Conservation (phyloP, 1,140 invertebrate genomes). For the Ceratitis capitata region DNA sequence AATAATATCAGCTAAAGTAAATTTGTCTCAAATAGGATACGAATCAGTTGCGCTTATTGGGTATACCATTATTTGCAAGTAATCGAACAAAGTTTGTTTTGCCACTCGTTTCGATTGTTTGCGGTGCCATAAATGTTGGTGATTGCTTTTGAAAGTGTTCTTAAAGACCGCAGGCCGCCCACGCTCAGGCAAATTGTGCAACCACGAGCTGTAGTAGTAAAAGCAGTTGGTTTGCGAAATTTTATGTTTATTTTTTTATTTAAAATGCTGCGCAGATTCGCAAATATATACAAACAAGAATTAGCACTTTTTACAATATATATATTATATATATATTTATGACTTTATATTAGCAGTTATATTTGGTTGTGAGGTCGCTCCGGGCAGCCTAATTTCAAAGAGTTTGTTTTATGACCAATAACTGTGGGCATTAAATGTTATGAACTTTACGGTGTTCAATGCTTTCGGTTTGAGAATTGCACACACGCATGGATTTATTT, state of each 20-base stretch:
- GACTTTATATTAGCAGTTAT: neutral
- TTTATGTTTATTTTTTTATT: neutral
- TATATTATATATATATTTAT: neutral
- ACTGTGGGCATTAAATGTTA: neutral
- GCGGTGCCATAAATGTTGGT: neutral
- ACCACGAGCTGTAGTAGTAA: neutral
- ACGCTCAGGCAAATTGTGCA: neutral
- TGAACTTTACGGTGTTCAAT: neutral
- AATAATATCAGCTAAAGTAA: no score
- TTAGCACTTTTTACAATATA: neutral
- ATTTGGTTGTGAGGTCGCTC: neutral
- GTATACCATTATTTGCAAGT: neutral
- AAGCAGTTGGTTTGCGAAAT: no score
- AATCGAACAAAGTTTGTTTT: neutral
- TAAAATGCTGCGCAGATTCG: neutral
- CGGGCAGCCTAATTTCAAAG: neutral
- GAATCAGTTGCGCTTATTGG: no score
- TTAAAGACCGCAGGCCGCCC: neutral
- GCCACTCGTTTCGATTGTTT: conserved; percentile 4
- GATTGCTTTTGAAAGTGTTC: neutral
- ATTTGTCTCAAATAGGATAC: no score
- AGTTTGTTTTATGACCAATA: neutral
- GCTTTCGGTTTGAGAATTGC: neutral
- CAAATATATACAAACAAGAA: neutral
- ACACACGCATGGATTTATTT: neutral